Percentiles rank a stretch among this genome's conserved stretches.
Evolutionary conservation across 2,888 invertebrate genomes (phyloP).

Genomic region (Habrosyne pyritoides): DNA sequence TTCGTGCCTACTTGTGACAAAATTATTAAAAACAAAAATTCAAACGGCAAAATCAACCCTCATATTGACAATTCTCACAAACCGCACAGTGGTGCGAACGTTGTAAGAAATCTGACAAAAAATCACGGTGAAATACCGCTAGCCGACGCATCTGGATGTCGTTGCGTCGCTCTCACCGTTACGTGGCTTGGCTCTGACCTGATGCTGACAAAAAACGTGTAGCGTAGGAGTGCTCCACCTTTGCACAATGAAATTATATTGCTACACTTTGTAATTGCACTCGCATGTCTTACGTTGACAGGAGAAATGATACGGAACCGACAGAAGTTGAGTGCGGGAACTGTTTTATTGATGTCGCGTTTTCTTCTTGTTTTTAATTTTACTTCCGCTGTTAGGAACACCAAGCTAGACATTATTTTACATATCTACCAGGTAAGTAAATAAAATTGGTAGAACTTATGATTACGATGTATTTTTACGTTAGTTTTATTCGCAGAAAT

Average conservation of each 20-base stretch:
- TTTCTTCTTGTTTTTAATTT: constrained; percentile 15
- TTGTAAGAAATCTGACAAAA: constrained; percentile 57
- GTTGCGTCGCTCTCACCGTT: constrained; percentile 76
- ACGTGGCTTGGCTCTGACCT: constrained; percentile 55
- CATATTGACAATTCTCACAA: constrained; percentile 45
- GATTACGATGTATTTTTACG: too few relatives aligned
- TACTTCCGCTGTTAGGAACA: not conserved
- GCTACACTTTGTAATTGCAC: constrained; percentile 55
- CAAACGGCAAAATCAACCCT: constrained; percentile 13
- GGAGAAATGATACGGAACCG: constrained; percentile 56
- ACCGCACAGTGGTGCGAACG: constrained; percentile 45
- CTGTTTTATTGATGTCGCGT: constrained; percentile 25
- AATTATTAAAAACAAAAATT: constrained; percentile 13
- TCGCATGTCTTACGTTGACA: constrained; percentile 48
- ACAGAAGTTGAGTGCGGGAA: constrained; percentile 25
- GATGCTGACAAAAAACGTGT: constrained; percentile 57
- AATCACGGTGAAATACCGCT: constrained; percentile 73
- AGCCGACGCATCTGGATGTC: constrained; percentile 76
- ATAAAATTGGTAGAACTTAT: not conserved
- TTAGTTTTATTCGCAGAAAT: too few relatives aligned
- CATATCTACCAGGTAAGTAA: too few relatives aligned
- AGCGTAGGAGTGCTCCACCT: constrained; percentile 61
- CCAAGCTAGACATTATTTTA: too few relatives aligned
- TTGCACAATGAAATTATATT: constrained; percentile 58
- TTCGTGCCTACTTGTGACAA: not conserved